Conservation (phyloP, 2,113 vertebrate genomes). For the Psammodynastes pulverulentus region DNA sequence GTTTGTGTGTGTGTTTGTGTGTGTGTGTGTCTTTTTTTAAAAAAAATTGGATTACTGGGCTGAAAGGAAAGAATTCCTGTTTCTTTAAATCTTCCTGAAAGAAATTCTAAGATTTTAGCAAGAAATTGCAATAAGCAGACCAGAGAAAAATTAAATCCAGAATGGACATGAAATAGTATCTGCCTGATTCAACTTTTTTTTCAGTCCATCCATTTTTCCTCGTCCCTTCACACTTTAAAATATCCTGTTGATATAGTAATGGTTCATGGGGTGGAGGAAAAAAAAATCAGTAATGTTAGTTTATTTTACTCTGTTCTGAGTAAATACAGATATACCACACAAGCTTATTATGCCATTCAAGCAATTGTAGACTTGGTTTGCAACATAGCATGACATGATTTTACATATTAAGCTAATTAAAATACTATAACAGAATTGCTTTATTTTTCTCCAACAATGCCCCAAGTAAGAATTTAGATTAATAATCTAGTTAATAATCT, state of each 20-base stretch:
- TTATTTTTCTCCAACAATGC: background rate
- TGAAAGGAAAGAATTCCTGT: background rate
- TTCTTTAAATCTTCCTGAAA: rapidly evolving
- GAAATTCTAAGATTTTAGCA: background rate
- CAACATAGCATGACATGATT: constrained; percentile 7
- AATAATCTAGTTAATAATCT: constrained; percentile 27
- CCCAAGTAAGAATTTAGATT: background rate
- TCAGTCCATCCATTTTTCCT: constrained; percentile 50
- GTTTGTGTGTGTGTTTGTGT: too few species aligned
- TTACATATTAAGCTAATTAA: constrained; percentile 45
- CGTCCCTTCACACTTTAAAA: constrained; percentile 41
- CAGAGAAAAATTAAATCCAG: constrained; percentile 57
- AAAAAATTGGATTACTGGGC: background rate
- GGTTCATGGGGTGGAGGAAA: constrained; percentile 33
- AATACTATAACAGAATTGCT: constrained; percentile 5
- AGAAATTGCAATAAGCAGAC: constrained; percentile 14
- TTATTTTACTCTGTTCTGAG: constrained; percentile 36
- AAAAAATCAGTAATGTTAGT: constrained; percentile 28
- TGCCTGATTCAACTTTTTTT: constrained; percentile 56
- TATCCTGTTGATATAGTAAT: constrained; percentile 3
- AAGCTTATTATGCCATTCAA: constrained; percentile 14
- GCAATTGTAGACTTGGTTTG: background rate
- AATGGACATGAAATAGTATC: constrained; percentile 45
- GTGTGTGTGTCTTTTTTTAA: background rate
- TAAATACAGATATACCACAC: constrained; percentile 25